These are phyloP conservation scores for Anneissia japonica DNA, from an alignment of 35 echinoderm and acorn worm species.

Conservation along the genomic window DNA sequence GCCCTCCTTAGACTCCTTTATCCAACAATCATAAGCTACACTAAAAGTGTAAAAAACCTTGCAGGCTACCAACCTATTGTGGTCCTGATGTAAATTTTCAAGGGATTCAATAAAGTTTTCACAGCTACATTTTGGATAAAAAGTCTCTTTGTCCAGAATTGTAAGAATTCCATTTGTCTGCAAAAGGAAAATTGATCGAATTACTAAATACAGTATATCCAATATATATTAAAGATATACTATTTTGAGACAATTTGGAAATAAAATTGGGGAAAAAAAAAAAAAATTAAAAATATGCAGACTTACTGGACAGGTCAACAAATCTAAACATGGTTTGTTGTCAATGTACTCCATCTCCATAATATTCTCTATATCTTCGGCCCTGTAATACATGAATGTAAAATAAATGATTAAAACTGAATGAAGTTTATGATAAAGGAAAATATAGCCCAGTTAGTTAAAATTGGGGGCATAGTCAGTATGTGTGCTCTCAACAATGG, in stretches of 20 bases:
- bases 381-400: constrained; percentile 19
- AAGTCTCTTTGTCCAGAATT: neutral
- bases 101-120: neutral
- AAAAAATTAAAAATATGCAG: neutral
- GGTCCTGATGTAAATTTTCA: neutral
- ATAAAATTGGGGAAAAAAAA: no score
- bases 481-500: no score
- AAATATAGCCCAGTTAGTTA: no score
- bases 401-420: no score
- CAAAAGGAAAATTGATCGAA: neutral
- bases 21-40: no score
- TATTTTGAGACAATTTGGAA: no score
- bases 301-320: constrained; percentile 54
- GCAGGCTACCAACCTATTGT: neutral
- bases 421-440: no score
- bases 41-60: no score
- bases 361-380: constrained; percentile 50
- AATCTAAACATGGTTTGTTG: constrained; percentile 60
- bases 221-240: no score
- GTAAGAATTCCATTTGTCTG: neutral
- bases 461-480: no score
- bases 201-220: neutral
- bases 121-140: neutral
- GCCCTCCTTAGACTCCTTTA: no score
- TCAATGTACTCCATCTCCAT: constrained; percentile 53